A percentile compares a stretch with the other conserved stretches of the same genome.
Evolutionary conservation across 2,888 invertebrate species (phyloP).

Genomic region (Tubulanus polymorphus): DNA sequence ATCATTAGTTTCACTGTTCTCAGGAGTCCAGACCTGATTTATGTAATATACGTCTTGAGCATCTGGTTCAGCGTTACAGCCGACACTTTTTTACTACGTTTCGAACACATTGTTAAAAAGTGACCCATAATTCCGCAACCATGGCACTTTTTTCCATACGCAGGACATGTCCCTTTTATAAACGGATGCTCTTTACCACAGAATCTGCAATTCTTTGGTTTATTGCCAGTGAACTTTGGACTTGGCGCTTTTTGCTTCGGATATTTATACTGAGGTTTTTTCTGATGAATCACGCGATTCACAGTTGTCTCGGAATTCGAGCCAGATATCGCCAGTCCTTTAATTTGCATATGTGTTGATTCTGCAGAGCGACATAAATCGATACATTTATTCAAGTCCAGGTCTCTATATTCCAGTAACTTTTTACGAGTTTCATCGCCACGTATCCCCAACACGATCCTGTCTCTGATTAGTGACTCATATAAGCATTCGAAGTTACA

Average conservation of each 20-base stretch:
- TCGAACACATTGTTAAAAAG: slow-evolving; percentile 4
- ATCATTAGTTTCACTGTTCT: neutral
- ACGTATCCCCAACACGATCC: slow-evolving; percentile 19
- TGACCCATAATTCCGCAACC: slow-evolving; percentile 9
- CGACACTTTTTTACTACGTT: slow-evolving; percentile 1
- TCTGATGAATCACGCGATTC: neutral
- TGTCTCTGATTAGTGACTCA: slow-evolving; percentile 20
- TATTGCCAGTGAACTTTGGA: too few species aligned
- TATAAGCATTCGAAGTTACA: slow-evolving; percentile 19
- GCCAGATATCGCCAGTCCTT: neutral
- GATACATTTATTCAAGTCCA: slow-evolving; percentile 10
- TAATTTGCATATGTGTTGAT: slow-evolving; percentile 15
- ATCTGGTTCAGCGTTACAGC: too few species aligned
- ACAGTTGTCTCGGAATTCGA: neutral
- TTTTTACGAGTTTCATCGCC: slow-evolving; percentile 17
- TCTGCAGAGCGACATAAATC: slow-evolving; percentile 16
- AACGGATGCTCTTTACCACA: slow-evolving; percentile 6
- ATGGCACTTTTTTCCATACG: slow-evolving; percentile 6
- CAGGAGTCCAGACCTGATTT: neutral
- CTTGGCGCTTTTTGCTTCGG: neutral
- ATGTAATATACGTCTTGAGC: too few species aligned
- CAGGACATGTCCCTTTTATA: slow-evolving; percentile 10
- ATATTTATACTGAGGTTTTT: neutral
- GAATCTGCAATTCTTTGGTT: slow-evolving; percentile 1
- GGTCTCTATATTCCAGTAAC: slow-evolving; percentile 13